phyloP scores from a whole-genome alignment of 1,140 invertebrate species.

The Elysia chlorotica region DNA sequence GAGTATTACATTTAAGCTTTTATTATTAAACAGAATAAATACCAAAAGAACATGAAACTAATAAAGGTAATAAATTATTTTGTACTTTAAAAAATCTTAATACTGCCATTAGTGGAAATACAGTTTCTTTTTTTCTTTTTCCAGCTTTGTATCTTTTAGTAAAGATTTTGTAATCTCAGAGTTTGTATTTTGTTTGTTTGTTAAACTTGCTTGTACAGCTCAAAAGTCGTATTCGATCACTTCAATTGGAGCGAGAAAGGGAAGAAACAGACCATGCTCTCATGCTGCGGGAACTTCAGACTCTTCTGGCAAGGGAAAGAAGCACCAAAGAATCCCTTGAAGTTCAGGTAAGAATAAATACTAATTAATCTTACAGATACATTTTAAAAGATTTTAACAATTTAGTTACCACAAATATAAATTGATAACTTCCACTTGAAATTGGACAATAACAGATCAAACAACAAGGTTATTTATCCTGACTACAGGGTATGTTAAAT shows the following conservation, averaged over 20 bases:
- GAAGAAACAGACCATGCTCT: slow-evolving; percentile 76
- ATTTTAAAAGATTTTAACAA: too few relatives aligned
- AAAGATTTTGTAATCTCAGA: too few relatives aligned
- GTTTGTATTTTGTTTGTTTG: neutral
- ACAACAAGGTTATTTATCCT: too few relatives aligned
- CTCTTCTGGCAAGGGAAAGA: slow-evolving; percentile 69
- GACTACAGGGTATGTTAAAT: too few relatives aligned
- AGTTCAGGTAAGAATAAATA: slow-evolving; percentile 51
- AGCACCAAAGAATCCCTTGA: slow-evolving; percentile 70
- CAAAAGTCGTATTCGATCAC: slow-evolving; percentile 65
- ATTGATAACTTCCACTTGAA: neutral
- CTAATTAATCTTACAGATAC: neutral
- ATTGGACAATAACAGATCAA: neutral
- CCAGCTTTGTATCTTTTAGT: too few relatives aligned
- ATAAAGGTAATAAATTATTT: too few relatives aligned
- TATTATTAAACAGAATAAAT: too few relatives aligned
- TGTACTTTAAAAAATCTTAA: too few relatives aligned
- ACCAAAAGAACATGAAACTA: too few relatives aligned
- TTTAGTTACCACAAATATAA: neutral
- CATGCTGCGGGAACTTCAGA: slow-evolving; percentile 74
- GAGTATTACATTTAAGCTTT: slow-evolving; percentile 1
- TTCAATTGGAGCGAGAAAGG: slow-evolving; percentile 78
- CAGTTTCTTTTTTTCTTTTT: too few relatives aligned
- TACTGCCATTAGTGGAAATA: too few relatives aligned
- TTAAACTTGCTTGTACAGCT: slow-evolving; percentile 27